Percentiles rank a stretch among this genome's conserved stretches.
These are phyloP conservation scores for Elegia similella DNA, from an alignment of 2,888 invertebrate genomes.

Conservation along the genomic window DNA sequence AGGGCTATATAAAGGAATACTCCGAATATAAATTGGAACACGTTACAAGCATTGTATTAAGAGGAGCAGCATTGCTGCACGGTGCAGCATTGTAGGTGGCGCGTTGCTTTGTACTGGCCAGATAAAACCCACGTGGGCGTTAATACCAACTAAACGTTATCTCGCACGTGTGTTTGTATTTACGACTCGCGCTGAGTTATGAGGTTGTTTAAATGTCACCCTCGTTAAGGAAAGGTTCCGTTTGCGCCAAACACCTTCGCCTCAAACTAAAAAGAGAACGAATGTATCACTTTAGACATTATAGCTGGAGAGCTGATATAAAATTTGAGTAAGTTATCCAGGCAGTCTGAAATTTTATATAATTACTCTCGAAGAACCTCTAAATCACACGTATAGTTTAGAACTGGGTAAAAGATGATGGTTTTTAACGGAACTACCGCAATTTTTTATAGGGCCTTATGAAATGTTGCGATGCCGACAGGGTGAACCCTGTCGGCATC, in stretches of 20 bases:
- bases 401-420: too few relatives aligned
- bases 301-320: too few relatives aligned
- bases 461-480: too few relatives aligned
- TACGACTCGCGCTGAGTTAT: conserved; percentile 34
- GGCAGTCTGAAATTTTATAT: too few relatives aligned
- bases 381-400: too few relatives aligned
- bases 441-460: too few relatives aligned
- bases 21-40: too few relatives aligned
- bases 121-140: conserved; percentile 37
- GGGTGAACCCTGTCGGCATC: too few relatives aligned
- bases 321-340: too few relatives aligned
- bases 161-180: conserved; percentile 32
- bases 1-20: too few relatives aligned
- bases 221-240: conserved; percentile 47
- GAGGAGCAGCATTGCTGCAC: conserved; percentile 9
- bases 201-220: conserved; percentile 54
- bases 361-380: too few relatives aligned
- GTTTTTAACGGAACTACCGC: too few relatives aligned
- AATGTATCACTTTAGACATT: background rate
- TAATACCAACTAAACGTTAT: conserved; percentile 39
- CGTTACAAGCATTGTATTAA: conserved; percentile 7
- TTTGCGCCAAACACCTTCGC: conserved; percentile 17
- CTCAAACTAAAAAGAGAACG: background rate
- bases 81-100: conserved; percentile 1
- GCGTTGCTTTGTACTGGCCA: conserved; percentile 24